Percentiles rank a stretch among this genome's conserved stretches.
phyloP scores from a whole-genome alignment of 2,888 invertebrate species.

The Eretmocerus hayati region DNA sequence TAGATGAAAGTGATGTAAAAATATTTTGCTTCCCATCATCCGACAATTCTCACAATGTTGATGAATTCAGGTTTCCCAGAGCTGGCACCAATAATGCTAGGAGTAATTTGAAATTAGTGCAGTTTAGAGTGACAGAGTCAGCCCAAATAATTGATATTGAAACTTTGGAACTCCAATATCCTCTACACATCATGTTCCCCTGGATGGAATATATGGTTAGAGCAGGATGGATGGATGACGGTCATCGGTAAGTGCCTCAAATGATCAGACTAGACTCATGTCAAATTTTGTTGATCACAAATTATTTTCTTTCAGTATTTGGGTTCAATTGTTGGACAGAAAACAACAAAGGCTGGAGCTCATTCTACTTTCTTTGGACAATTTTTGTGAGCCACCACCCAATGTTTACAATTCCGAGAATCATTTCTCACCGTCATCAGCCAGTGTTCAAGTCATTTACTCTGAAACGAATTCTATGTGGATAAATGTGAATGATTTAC shows the following conservation, averaged over 20 bases:
- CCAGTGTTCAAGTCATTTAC: constrained; percentile 55
- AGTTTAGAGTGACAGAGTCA: constrained; percentile 61
- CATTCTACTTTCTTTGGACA: constrained; percentile 71
- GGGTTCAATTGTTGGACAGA: constrained; percentile 86
- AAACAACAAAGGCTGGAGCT: constrained; percentile 80
- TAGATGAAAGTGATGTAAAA: constrained; percentile 85
- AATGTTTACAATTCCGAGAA: constrained; percentile 49
- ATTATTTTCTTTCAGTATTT: constrained; percentile 58
- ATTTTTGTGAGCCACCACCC: constrained; percentile 61
- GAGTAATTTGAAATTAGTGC: constrained; percentile 79
- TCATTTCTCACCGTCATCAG: constrained; percentile 41
- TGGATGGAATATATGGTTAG: constrained; percentile 94
- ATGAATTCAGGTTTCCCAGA: constrained; percentile 81
- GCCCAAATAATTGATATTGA: constrained; percentile 69
- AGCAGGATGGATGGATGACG: constrained; percentile 92
- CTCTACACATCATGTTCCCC: constrained; percentile 74
- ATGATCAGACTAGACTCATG: background rate
- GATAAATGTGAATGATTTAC: constrained; percentile 89
- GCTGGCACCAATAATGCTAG: constrained; percentile 87
- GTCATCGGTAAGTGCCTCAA: constrained; percentile 64
- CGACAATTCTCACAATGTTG: constrained; percentile 70
- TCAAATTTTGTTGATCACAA: background rate
- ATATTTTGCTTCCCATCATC: constrained; percentile 83
- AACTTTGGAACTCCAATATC: constrained; percentile 68
- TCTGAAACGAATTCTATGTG: constrained; percentile 68